These are phyloP conservation scores for Steromphala cineraria DNA, from an alignment of 2,888 invertebrate genomes.

Conservation along the genomic window DNA sequence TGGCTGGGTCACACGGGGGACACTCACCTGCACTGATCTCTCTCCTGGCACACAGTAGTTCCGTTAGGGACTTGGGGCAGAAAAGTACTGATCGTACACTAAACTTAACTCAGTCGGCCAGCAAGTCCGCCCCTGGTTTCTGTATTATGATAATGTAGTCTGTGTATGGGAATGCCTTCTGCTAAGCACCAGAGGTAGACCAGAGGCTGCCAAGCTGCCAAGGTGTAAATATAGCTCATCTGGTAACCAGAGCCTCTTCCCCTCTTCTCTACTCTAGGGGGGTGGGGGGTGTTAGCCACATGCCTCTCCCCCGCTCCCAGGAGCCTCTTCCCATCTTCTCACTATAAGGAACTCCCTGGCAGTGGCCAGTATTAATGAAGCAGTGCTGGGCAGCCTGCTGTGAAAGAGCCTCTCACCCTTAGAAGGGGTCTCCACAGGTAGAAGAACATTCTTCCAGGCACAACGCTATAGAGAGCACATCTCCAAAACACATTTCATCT, in stretches of 20 bases:
- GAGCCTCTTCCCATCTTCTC: not conserved
- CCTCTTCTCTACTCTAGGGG: not conserved
- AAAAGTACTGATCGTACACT: not conserved
- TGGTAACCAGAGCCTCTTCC: not conserved
- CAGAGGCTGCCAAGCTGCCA: conserved; percentile 1
- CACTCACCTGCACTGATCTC: not conserved
- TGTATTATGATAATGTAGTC: conserved; percentile 2
- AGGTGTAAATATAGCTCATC: conserved; percentile 16
- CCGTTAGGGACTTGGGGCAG: not conserved
- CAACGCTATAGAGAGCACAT: too few species aligned
- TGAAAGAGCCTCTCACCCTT: too few species aligned
- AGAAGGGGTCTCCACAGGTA: not conserved
- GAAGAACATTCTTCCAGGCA: not conserved
- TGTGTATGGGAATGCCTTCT: conserved; percentile 9
- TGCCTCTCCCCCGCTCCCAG: not conserved
- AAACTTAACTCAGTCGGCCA: not conserved
- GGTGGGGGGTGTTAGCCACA: too few species aligned
- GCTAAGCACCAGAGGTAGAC: not conserved
- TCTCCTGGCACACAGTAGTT: not conserved
- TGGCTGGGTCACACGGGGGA: too few species aligned
- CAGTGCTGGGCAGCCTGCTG: too few species aligned
- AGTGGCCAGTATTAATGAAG: too few species aligned
- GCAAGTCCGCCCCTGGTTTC: not conserved
- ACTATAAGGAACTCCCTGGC: not conserved
- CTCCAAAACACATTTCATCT: not conserved